Evolutionary conservation across 2,113 vertebrate genomes (phyloP), one percentile per base, ranked within the genome.

Genomic region (Noturus placidus): DNA sequence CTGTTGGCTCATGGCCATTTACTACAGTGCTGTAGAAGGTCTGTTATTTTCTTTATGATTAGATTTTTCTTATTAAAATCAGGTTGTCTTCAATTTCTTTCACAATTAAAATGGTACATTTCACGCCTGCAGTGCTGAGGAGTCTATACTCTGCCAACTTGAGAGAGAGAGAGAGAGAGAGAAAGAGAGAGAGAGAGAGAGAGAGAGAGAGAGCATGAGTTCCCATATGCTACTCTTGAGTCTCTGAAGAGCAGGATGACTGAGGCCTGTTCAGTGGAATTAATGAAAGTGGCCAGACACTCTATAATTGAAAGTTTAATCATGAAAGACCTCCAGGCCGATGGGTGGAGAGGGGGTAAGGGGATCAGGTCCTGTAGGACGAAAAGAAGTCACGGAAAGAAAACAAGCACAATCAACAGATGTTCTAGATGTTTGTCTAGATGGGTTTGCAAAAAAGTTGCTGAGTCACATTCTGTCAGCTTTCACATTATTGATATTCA

Each of bases 301-400:
- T 82, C 81, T 19, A 56, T 87, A 89, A 92, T 89, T 91, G 82
- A 88, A 92, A 93, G 86, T 85, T 85, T 91, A 92, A 90, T 92
- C 90, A 92, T 76, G 82, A 88, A 87, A 88, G 52, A 35, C 63
- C 80, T 81, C 84, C 20, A 72, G 80, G 85, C 87, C 89, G 83
- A 78, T 87, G 83, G 86, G 57, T 59, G 70, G 74, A 88, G 76
- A 78, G 50, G 14, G 5, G 27, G 50, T 19, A 54, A 54, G 14
- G 14, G 46, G 27, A 81, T 83, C 35, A 91, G 78, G 85, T 56
- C 80, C 80, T 79, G 76, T 33, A 57, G 70, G 88, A 52, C 25
- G 89, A 52, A 89, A 87, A 67, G 85, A 56, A 81, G 79, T 30
- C 80, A 88, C 70, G 38, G 89, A 85, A 83, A 76, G 30, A 38